Evolutionary conservation across 2,888 invertebrate species (phyloP).

Genomic region (Thecocarcelia acutangulata): DNA sequence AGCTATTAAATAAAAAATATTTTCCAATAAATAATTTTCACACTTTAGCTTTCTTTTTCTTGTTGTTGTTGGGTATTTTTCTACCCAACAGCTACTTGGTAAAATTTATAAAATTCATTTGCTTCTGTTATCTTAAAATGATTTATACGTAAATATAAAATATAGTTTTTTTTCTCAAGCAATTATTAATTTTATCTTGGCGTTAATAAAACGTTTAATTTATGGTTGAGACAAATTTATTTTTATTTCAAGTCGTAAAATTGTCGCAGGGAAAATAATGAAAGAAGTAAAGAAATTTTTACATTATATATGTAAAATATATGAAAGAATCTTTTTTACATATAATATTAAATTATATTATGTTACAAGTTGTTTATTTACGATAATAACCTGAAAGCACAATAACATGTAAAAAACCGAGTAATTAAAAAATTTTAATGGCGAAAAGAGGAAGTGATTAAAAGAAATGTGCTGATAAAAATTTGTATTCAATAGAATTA

Average conservation of each 20-base stretch:
- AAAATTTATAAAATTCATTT: slow-evolving; percentile 36
- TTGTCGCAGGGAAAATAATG: background rate
- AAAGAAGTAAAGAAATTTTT: background rate
- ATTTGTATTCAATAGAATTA: too few species aligned
- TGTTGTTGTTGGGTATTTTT: background rate
- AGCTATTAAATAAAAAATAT: slow-evolving; percentile 33
- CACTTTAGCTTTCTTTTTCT: slow-evolving; percentile 39
- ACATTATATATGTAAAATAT: too few species aligned
- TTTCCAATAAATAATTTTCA: slow-evolving; percentile 56
- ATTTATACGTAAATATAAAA: slow-evolving; percentile 26
- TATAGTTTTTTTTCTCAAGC: slow-evolving; percentile 16
- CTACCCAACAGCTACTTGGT: slow-evolving; percentile 11
- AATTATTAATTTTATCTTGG: slow-evolving; percentile 54
- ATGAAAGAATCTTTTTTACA: too few species aligned
- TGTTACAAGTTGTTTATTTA: too few species aligned
- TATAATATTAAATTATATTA: too few species aligned
- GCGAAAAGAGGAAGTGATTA: too few species aligned
- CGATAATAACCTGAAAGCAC: too few species aligned
- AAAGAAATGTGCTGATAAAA: too few species aligned
- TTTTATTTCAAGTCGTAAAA: slow-evolving; percentile 22
- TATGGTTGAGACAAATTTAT: slow-evolving; percentile 33
- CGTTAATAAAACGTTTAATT: slow-evolving; percentile 60
- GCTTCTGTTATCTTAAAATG: slow-evolving; percentile 15
- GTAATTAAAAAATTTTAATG: too few species aligned
- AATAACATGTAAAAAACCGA: too few species aligned